These are phyloP conservation scores for Nemotelus nigrinus DNA, from an alignment of 2,888 invertebrate species.

Conservation along the genomic window DNA sequence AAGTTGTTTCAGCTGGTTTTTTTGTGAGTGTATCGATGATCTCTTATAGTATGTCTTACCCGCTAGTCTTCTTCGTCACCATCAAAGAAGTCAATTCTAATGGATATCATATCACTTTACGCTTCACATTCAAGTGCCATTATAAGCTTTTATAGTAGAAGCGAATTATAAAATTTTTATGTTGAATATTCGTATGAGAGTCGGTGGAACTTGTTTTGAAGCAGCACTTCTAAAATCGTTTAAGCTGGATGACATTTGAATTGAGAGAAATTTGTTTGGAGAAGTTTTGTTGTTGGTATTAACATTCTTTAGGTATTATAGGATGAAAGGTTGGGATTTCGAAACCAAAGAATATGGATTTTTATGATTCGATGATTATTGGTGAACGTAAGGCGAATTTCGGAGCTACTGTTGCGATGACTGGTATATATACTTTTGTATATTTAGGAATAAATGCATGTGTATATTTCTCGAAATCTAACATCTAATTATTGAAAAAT, in stretches of 20 bases:
- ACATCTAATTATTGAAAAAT: too few relatives aligned
- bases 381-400: too few relatives aligned
- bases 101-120: constrained; percentile 25
- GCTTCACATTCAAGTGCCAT: neutral
- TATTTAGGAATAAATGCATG: too few relatives aligned
- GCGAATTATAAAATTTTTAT: constrained; percentile 3
- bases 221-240: neutral
- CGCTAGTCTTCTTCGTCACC: neutral
- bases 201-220: neutral
- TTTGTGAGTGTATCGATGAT: neutral
- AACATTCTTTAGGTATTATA: too few relatives aligned
- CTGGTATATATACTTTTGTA: too few relatives aligned
- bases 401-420: too few relatives aligned
- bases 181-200: neutral
- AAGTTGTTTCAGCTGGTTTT: neutral
- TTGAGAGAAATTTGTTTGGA: too few relatives aligned
- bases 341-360: neutral
- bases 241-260: too few relatives aligned
- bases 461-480: too few relatives aligned
- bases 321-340: too few relatives aligned
- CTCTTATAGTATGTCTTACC: neutral
- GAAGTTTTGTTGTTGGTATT: too few relatives aligned
- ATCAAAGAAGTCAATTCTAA: constrained; percentile 21
- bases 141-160: constrained; percentile 19
- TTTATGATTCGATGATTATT: neutral